phyloP scores from a whole-genome alignment of 2,888 invertebrate species.

The Nephrotoma flavescens region DNA sequence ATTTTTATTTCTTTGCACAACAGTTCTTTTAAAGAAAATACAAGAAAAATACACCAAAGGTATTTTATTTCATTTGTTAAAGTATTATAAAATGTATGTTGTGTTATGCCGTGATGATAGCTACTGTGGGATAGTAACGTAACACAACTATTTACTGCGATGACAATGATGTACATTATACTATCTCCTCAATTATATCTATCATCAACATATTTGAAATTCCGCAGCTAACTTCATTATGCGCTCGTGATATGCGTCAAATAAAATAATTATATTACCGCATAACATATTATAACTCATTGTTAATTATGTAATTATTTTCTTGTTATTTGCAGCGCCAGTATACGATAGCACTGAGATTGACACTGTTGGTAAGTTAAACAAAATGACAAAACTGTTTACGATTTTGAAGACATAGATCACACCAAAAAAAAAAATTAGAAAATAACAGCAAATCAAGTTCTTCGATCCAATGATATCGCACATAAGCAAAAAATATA shows the following conservation, averaged over 20 bases:
- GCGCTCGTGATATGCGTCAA: not conserved
- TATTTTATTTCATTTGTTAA: not conserved
- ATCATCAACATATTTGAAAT: not conserved
- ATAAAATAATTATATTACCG: not conserved
- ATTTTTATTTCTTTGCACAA: not conserved
- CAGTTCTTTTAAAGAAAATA: not conserved
- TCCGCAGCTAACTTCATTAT: not conserved
- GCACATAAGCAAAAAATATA: not conserved
- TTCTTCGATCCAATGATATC: not conserved
- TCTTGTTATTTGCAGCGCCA: slow-evolving; percentile 45
- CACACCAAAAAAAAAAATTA: not conserved
- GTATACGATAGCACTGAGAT: slow-evolving; percentile 45
- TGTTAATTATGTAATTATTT: slow-evolving; percentile 8
- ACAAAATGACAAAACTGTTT: not conserved
- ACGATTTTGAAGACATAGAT: not conserved
- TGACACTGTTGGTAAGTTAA: not conserved
- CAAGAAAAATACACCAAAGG: not conserved
- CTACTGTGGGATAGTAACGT: not conserved
- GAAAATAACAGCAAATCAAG: not conserved
- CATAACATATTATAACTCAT: not conserved
- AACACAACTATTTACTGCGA: not conserved
- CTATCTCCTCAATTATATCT: not conserved
- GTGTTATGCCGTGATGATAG: not conserved
- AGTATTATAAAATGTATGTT: not conserved
- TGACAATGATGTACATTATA: not conserved